Evolutionary conservation across 2,797 vertebrate species (phyloP), one percentile per base, ranked within the genome.

Genomic region (Cuniculus paca): DNA sequence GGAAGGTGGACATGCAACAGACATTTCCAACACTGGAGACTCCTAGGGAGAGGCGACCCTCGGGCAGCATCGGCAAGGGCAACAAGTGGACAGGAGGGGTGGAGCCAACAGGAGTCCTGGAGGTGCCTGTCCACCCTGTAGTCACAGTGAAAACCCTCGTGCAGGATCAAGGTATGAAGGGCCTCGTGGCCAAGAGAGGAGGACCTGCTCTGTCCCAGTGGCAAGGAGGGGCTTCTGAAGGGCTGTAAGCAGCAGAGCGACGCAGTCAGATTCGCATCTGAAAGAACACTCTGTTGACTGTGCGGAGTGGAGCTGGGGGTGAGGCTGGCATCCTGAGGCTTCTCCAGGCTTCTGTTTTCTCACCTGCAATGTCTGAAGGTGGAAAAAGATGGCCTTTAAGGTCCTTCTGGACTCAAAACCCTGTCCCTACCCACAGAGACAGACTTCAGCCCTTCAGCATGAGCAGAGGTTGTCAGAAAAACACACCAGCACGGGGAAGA

Each of bases 381-480:
- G 26, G 84, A 36, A 19, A 12, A 72, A 17, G 36, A 5, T 56
- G 82, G 22, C 42, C 81, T 68, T 5, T 19, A 9, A 5, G 52
- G 12, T 81, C 61, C 50, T 58, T 93, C 17, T 34, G 9, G 68
- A 28, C 54, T 17, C 45, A 10, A n/a, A 54, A 26, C 77, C 48
- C 65, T 88, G 1, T 87, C 91, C 82, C 56, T 34, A 7, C 22
- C 28, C 26, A 85, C 65, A 34, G 26, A 84, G 60, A 22, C 31
- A 56, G 1, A 48, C 75, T 50, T n/a, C 56, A 72, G 90, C 94
- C 94, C 95, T 97, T 96, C 86, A 80, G 68, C 20, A 9, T 75
- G 50, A 91, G 36, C 58, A 74, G 90, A 96, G 95, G 95, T 94
- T 36, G 88, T 70, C 54, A 84, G 87, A 78, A 77, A 54, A 77